Percentiles rank a stretch among this genome's conserved stretches.
phyloP scores from a whole-genome alignment of 2,888 invertebrate genomes.

The Amphipyra berbera region DNA sequence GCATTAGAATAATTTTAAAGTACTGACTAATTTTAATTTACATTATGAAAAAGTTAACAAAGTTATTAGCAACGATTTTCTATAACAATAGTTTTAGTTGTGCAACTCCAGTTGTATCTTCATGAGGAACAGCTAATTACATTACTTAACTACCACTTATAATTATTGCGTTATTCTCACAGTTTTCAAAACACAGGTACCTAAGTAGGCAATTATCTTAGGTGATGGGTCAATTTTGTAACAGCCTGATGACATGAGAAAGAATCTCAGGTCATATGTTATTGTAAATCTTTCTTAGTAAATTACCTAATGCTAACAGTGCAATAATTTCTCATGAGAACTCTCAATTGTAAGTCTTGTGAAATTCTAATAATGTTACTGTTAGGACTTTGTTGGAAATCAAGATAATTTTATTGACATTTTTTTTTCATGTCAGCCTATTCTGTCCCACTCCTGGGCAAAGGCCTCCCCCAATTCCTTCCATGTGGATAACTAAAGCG shows the following conservation, averaged over 20 bases:
- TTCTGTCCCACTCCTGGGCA: no score
- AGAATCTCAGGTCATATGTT: constrained; percentile 14
- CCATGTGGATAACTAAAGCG: no score
- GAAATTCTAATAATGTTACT: not conserved
- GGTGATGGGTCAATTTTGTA: constrained; percentile 30
- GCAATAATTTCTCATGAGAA: constrained; percentile 28
- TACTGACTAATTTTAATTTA: no score
- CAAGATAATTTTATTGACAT: no score
- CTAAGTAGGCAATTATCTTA: constrained; percentile 18
- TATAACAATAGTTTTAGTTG: no score
- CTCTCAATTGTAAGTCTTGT: constrained; percentile 1
- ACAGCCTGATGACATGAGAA: constrained; percentile 34
- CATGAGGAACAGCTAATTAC: constrained; percentile 14
- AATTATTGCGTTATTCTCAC: constrained; percentile 27
- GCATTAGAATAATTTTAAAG: no score
- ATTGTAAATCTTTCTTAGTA: constrained; percentile 26
- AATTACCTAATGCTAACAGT: constrained; percentile 3
- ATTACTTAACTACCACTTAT: constrained; percentile 1
- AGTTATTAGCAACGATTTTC: no score
- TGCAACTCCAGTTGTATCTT: not conserved
- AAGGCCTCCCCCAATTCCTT: no score
- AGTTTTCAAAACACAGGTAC: constrained; percentile 9
- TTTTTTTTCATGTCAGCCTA: no score
- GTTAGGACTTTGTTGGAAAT: no score
- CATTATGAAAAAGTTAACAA: no score